Conservation (phyloP, 2,797 vertebrate species). For the Falco rusticolus region DNA sequence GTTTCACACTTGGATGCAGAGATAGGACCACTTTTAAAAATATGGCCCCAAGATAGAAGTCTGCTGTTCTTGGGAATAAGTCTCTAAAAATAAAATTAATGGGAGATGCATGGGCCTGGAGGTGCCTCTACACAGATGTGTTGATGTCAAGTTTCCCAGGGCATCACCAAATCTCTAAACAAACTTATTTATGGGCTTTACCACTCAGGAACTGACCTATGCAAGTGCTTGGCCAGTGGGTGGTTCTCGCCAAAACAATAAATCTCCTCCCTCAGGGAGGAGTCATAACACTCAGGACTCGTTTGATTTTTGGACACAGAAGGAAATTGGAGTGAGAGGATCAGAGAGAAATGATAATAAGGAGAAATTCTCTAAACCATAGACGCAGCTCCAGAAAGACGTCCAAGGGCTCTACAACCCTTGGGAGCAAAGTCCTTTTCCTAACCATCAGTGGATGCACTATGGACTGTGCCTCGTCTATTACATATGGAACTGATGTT, state of each 20-base stretch:
- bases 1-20: constrained; percentile 31
- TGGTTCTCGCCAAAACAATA: constrained; percentile 26
- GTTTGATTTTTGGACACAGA: neutral
- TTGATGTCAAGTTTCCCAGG: neutral
- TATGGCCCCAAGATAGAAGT: constrained; percentile 63
- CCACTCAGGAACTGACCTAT: constrained; percentile 34
- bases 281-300: neutral
- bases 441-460: neutral
- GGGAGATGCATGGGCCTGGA: constrained; percentile 20
- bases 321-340: neutral
- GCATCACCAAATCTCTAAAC: constrained; percentile 1
- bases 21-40: constrained; percentile 70
- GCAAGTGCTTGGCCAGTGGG: constrained; percentile 14
- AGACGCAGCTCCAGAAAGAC: neutral
- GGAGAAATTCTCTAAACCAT: neutral
- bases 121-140: neutral
- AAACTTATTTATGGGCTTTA: constrained; percentile 8
- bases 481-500: neutral
- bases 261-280: constrained; percentile 40
- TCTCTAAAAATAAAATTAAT: constrained; percentile 36
- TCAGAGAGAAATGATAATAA: neutral
- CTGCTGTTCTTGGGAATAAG: neutral
- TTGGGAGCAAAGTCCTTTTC: neutral
- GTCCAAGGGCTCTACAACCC: neutral
- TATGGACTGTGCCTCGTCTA: neutral